Base-by-base conservation (phyloP, 35 echinoderm and acorn worm genomes). In the Patiria miniata region DNA sequence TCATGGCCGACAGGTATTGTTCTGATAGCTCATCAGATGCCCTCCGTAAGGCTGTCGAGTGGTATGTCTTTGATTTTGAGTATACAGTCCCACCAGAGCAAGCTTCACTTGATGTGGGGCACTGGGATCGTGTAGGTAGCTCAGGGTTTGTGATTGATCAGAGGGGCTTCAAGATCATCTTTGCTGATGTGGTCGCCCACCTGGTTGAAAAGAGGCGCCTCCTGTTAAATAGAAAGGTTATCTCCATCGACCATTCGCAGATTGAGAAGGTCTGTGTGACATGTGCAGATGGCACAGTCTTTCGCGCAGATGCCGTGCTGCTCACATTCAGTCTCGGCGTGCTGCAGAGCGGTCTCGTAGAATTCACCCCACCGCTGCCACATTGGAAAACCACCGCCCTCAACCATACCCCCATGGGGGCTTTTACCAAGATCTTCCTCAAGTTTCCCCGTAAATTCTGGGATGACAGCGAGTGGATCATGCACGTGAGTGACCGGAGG, bases 381-480 rank as follows among this genome's bases (percentile, higher is more conserved):
- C 50, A 68, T 53, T 90, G 88, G 88, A 90, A 90, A 78, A 84
- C 34, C 16, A 19, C 61, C 15, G 69, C 61, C 57, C 39, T 90
- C 19, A 61, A 81, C 29, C 37, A 78, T 33, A 77, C 53, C 37
- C 40, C 36, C 15, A 83, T 90, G 80, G 88, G 57, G 39, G 33
- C 36, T 16, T 90, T 77, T 52, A 84, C 88, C 10, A 90, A 90
- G 83, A 78, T 90, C 17, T 90, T 90, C 68, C 39, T 90, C 32
- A 84, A 69, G 37, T 90, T 84, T 69, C 80, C 81, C 16, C 81
- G 36, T 21, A 65, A 83, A 39, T 90, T 90, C 61, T 90, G 88
- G 88, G 61, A 61, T 26, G 68, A 84, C 29, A 47, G 84, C 17
- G 88, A 90, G 77, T 84, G 56, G 79, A 84, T 83, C 56, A 9